These are phyloP conservation scores for Gasterosteus nipponicus DNA, from an alignment of 2,113 vertebrate genomes.

Conservation along the genomic window DNA sequence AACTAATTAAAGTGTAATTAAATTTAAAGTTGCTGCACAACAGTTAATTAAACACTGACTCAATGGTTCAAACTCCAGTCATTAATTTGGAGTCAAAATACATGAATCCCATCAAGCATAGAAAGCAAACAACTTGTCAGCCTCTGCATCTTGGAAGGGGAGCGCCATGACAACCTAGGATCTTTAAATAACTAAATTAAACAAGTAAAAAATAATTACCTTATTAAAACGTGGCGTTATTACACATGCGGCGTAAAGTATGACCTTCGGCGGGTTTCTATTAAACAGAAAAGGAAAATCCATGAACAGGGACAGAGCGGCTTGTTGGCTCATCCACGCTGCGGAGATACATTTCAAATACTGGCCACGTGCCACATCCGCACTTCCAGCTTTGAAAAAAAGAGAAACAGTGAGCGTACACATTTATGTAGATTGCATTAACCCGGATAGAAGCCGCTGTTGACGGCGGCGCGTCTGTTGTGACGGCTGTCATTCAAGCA, in stretches of 20 bases:
- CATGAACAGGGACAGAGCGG: background rate
- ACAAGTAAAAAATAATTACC: conserved; percentile 1
- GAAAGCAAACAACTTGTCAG: background rate
- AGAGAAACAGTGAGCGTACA: conserved; percentile 16
- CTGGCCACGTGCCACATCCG: conserved; percentile 24
- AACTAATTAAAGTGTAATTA: conserved; percentile 54
- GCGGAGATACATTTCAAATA: background rate
- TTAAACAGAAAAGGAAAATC: background rate
- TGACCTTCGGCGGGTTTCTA: conserved; percentile 14
- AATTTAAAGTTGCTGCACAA: conserved; percentile 43
- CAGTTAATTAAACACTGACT: conserved; percentile 30
- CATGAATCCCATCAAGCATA: conserved; percentile 19
- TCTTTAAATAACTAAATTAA: conserved; percentile 2
- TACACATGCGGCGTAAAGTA: background rate
- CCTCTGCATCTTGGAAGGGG: background rate
- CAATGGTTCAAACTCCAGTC: conserved; percentile 34
- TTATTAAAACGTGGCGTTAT: background rate
- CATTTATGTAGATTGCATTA: conserved; percentile 46
- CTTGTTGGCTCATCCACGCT: conserved; percentile 18
- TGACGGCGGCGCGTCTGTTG: conserved; percentile 28
- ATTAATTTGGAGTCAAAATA: conserved; percentile 36
- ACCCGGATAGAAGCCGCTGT: conserved; percentile 7
- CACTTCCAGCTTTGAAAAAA: background rate
- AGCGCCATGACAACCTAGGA: conserved; percentile 7
- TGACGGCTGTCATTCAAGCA: conserved; percentile 49